Base-by-base conservation (phyloP, 1,140 invertebrate genomes). In the Saccostrea echinata region DNA sequence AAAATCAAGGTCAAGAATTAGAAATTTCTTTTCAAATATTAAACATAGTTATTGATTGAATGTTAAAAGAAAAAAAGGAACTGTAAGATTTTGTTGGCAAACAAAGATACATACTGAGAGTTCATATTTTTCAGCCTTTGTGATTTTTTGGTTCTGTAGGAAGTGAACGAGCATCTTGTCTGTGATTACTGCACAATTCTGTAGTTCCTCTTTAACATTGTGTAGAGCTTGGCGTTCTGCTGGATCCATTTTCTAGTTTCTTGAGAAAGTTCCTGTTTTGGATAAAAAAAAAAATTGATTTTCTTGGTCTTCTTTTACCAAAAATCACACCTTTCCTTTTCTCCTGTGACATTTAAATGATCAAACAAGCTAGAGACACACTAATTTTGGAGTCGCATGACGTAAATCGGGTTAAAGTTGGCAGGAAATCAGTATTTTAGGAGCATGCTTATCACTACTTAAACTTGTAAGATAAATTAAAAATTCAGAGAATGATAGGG, bases 41-140 rank as follows among this genome's bases (percentile, higher is more conserved):
- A 3, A 6, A 76, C 24, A 30, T 18, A 76, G 16, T 30, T 13
- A 80, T 30, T 80, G 35, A 11, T 33, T 80, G 9, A 80, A 1
- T 11, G 35, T 9, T 0, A 1, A 24, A 27, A 80, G 12, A 80
- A 33, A 80, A 76, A 35, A 43, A 43, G 43, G 43, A 43, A 43
- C 6, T 8, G 43, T 43, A 6, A 43, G 43, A 43, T 43, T 9
- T n/a, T 1, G n/a, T 16, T 71, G 30, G n/a, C 16, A 3, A 16
- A 81, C 3, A 81, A 81, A 35, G 21, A 68, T 33, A 84, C 83
- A 27, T 61, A 84, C 83, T 12, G 52, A 53, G 16, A 84, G 83
- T 33, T 84, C 83, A 11, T 84, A 84, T 84, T 61, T 84, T 84
- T 84, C 83, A 35, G 83, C 55, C 27, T 84, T 84, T 55, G 83